phyloP scores from a whole-genome alignment of 2,113 vertebrate species.

The Lichenostomus cassidix region DNA sequence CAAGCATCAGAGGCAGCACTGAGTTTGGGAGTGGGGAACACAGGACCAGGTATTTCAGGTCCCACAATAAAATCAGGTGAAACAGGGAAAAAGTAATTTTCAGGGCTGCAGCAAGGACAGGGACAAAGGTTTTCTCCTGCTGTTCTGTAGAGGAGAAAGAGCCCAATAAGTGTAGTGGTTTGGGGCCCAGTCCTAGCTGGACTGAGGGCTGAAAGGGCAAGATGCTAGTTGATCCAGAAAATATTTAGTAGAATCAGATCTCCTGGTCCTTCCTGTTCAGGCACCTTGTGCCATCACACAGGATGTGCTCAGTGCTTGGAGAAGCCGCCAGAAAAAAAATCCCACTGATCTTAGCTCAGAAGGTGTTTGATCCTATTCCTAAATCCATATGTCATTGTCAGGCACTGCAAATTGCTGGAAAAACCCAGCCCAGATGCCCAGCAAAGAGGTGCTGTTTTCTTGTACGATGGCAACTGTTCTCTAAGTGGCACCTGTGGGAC shows the following conservation, averaged over 20 bases:
- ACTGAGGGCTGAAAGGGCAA: background rate
- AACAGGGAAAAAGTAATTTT: background rate
- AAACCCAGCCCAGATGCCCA: background rate
- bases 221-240: background rate
- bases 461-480: fast-evolving
- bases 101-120: background rate
- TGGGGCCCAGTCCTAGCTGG: background rate
- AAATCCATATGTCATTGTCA: background rate
- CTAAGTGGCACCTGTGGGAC: background rate
- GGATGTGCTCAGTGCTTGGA: background rate
- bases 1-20: background rate
- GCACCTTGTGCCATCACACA: background rate
- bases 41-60: background rate
- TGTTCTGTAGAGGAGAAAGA: background rate
- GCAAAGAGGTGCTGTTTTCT: background rate
- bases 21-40: background rate
- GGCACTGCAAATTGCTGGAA: background rate
- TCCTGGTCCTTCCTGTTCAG: background rate
- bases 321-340: background rate
- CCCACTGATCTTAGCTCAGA: background rate
- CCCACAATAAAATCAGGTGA: background rate
- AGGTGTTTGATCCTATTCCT: background rate
- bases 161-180: background rate
- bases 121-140: background rate
- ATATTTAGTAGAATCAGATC: background rate